These are phyloP conservation scores for Hippoglossus hippoglossus DNA, from an alignment of 2,797 vertebrate genomes.

Conservation along the genomic window DNA sequence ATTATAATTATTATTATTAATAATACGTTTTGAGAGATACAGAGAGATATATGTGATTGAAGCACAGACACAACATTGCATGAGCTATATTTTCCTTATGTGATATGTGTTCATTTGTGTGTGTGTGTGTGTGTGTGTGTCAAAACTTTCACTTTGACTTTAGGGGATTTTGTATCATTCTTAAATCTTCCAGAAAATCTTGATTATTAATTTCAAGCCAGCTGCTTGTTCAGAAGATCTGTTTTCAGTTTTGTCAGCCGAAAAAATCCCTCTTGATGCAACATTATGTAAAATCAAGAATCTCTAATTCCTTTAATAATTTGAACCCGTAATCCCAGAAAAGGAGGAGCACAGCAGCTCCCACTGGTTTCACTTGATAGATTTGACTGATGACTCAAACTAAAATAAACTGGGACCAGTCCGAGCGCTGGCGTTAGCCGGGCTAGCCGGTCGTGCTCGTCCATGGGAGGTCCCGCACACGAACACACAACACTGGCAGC, in stretches of 20 bases:
- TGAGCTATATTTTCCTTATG: no score
- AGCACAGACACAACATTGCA: no score
- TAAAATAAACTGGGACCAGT: constrained; percentile 33
- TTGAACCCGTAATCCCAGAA: not conserved
- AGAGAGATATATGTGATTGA: no score
- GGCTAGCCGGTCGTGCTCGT: constrained; percentile 30
- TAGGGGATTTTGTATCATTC: constrained; percentile 4
- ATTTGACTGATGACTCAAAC: constrained; percentile 22
- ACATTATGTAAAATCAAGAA: not conserved
- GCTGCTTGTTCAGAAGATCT: not conserved
- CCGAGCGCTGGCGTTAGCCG: constrained; percentile 16
- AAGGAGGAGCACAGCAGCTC: not conserved
- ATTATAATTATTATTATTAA: no score
- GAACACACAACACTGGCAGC: constrained; percentile 72
- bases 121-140: not conserved
- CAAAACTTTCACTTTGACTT: constrained; percentile 20
- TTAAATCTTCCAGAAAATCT: constrained; percentile 16
- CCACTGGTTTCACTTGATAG: not conserved
- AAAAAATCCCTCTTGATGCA: not conserved
- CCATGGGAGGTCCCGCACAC: constrained; percentile 70
- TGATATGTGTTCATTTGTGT: no score
- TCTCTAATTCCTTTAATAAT: not conserved
- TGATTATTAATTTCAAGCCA: not conserved
- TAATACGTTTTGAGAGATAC: no score
- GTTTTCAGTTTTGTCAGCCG: not conserved